Conservation (phyloP, 2,797 vertebrate genomes). For the Acropternis orthonyx region DNA sequence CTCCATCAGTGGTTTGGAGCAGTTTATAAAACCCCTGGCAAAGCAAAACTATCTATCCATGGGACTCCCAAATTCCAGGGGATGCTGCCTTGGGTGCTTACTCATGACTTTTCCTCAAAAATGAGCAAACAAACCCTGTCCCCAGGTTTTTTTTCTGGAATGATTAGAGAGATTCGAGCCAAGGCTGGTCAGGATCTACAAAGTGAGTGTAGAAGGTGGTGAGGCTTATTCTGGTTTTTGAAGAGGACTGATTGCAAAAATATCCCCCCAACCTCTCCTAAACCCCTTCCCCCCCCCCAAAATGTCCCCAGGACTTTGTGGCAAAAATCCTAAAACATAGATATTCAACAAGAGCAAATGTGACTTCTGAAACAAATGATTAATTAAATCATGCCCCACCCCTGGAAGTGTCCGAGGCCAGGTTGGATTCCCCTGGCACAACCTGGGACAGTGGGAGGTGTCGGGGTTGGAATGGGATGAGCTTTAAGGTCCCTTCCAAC, state of each 20-base stretch:
- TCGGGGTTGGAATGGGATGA: no score
- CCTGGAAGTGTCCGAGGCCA: not conserved
- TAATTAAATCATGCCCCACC: not conserved
- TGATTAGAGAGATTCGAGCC: no score
- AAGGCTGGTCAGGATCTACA: not conserved
- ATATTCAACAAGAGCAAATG: rapidly evolving
- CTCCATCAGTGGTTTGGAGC: not conserved
- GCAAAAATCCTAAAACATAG: not conserved
- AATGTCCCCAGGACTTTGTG: not conserved
- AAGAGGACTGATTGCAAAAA: not conserved
- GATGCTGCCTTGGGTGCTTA: not conserved
- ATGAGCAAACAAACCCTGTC: not conserved
- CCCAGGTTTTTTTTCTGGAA: not conserved
- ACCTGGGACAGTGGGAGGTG: not conserved
- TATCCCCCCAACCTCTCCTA: rapidly evolving
- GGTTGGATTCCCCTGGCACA: not conserved
- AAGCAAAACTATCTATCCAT: not conserved
- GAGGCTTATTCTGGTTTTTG: not conserved
- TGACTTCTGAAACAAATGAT: not conserved
- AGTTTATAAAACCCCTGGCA: not conserved
- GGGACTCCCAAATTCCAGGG: not conserved
- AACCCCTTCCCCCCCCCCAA: rapidly evolving
- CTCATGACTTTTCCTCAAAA: not conserved
- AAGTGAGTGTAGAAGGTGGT: not conserved
- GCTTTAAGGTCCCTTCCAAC: no score